Conservation (phyloP, 2,797 vertebrate species). For the Amazona finschi region DNA sequence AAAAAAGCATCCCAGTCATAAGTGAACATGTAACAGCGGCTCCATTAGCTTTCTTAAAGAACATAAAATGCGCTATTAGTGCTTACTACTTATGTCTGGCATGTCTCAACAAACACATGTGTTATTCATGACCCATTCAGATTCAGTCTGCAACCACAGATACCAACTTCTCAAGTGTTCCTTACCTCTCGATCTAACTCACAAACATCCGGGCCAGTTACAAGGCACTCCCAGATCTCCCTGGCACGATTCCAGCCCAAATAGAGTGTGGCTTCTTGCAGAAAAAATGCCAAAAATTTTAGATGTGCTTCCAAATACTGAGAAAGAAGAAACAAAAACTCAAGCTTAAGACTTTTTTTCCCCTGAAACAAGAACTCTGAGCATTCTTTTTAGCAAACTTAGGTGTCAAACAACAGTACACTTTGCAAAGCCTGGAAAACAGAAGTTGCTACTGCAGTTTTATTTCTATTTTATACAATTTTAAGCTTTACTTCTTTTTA, state of each 20-base stretch:
- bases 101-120: not conserved
- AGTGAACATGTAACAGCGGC: not conserved
- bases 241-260: conserved; percentile 97
- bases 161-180: not conserved
- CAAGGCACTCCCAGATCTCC: conserved; percentile 98
- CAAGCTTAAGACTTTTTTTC: conserved; percentile 24
- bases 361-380: not conserved
- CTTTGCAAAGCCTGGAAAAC: not conserved
- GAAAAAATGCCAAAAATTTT: conserved; percentile 98
- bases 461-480: not conserved
- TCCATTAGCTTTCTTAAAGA: not conserved
- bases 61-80: not conserved
- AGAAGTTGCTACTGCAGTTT: not conserved
- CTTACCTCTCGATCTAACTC: conserved; percentile 96
- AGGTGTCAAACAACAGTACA: not conserved
- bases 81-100: not conserved
- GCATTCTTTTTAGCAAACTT: not conserved
- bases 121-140: not conserved
- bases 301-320: conserved; percentile 98
- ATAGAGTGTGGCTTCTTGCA: conserved; percentile 98
- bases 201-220: conserved; percentile 94
- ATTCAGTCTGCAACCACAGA: not conserved
- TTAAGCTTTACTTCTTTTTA: not conserved
- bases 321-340: conserved; percentile 48
- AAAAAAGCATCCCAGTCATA: not conserved